Evolutionary conservation across 2,113 vertebrate genomes (phyloP), one percentile per base, ranked within the genome.

Genomic region (Seriola quinqueradiata): DNA sequence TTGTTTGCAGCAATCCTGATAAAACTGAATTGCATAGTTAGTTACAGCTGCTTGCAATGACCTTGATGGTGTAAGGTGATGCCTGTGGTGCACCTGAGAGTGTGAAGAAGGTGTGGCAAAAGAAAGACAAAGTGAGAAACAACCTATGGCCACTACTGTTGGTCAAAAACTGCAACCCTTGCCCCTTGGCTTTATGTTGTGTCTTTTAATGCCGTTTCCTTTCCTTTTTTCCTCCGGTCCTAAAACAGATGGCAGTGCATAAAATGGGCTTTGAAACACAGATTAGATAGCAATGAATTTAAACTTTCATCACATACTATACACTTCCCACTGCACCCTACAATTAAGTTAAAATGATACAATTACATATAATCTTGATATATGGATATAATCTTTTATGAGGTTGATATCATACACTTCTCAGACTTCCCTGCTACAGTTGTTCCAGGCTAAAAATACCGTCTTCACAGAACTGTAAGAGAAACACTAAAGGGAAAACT

Each of bases 151-250:
- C 16, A 28, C 40, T 8, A 36, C 40, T 21, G 52, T 17, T 32
- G 61, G 48, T 32, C 38, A 65, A 71, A 83, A 83, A 52, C 19
- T 19, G 17, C 58, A 59, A 60, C 68, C 44, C 50, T 61, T 72
- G 36, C 46, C 21, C 54, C 28, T 19, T 73, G 16, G 61, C 36
- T 70, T 77, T 63, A 34, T 58, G 42, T 28, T 19, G 2, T 63
- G 50, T 73, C 17, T 67, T 83, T 70, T 36, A 48, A 64, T 34
- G 60, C n/a, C 11, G 1, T 32, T 58, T 8, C 9, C 8, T 14
- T 58, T 40, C 50, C 10, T 17, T 66, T 4, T 36, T 70, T 36
- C 36, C 67, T 34, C 54, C 46, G 57, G 63, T 38, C 75, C 25
- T 54, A 19, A 77, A 77, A 34, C 38, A 75, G 70, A 76, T 46